phyloP scores from a whole-genome alignment of 2,113 vertebrate genomes.

The Spheniscus mendiculus region DNA sequence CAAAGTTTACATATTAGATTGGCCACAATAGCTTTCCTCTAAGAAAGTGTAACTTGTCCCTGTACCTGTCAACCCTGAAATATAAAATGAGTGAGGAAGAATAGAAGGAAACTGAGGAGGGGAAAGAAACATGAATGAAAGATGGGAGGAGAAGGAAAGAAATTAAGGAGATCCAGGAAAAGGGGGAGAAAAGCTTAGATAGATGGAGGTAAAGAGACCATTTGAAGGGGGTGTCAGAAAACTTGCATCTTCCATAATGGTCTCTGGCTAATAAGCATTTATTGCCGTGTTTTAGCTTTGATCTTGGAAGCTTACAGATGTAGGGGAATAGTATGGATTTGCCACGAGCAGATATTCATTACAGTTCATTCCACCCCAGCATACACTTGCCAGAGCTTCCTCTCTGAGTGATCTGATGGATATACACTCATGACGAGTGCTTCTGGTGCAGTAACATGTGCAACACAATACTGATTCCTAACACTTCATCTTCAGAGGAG shows the following conservation, averaged over 20 bases:
- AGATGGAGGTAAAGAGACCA: neutral
- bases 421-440: neutral
- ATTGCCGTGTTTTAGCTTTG: neutral
- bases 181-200: neutral
- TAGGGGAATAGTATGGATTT: neutral
- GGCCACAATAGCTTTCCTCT: neutral
- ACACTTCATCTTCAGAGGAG: neutral
- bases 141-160: neutral
- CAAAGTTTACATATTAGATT: neutral
- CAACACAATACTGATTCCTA: neutral
- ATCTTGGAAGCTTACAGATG: neutral
- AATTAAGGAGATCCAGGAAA: neutral
- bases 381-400: neutral
- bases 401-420: neutral
- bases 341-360: neutral
- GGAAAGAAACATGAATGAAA: neutral
- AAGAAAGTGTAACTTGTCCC: neutral
- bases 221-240: neutral
- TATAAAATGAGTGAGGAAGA: neutral
- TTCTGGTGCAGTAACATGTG: neutral
- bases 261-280: neutral
- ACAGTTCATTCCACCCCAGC: neutral
- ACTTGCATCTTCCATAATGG: neutral
- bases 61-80: neutral
- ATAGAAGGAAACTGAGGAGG: neutral